Evolutionary conservation across 2,113 vertebrate species (phyloP), one percentile per base, ranked within the genome.

Genomic region (Conger conger): DNA sequence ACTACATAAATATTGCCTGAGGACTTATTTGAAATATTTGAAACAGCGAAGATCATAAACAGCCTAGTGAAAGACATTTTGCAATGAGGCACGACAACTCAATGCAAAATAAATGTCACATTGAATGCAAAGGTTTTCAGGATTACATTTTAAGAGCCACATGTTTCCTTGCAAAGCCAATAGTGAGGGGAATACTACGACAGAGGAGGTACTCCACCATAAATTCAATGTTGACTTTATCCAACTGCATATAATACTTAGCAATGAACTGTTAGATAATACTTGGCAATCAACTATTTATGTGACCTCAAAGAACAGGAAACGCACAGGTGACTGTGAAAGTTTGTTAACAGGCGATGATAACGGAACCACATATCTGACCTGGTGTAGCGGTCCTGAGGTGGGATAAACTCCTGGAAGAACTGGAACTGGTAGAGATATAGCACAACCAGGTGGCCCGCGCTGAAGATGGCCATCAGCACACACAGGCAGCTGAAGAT

Each of bases 401-500:
- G 93, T 33, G 96, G 94, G 88, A 99, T 93, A 30, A 95, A 94
- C 89, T 99, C 97, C 90, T 99, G 98, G 86, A 99, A 97, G 93
- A 98, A 99, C 87, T 99, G 98, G 89, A 99, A 96, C 93, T 99
- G 98, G 91, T 99, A 99, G 86, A 99, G 93, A 91, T 99, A 99
- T 90, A 99, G 97, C 88, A 98, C 94, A 37, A 99, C 93, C 89
- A 99, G 93, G 91, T 99, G 98, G 20, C 98, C 98, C 0, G 97
- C 98, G 17, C 96, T 99, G 92, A 97, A 99, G 93, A 99, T 99
- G 84, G 98, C 97, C 96, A 99, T 97, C 89, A 99, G 93, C 40
- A 99, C 97, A 86, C 98, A 99, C 91, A 99, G 95, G 89, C 97
- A 99, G 96, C 98, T 98, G 95, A 99, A 99, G 88, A 99, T 93